Percentiles rank a stretch among this genome's conserved stretches.
Conservation (phyloP, 2,797 vertebrate species). For the Trachops cirrhosus region DNA sequence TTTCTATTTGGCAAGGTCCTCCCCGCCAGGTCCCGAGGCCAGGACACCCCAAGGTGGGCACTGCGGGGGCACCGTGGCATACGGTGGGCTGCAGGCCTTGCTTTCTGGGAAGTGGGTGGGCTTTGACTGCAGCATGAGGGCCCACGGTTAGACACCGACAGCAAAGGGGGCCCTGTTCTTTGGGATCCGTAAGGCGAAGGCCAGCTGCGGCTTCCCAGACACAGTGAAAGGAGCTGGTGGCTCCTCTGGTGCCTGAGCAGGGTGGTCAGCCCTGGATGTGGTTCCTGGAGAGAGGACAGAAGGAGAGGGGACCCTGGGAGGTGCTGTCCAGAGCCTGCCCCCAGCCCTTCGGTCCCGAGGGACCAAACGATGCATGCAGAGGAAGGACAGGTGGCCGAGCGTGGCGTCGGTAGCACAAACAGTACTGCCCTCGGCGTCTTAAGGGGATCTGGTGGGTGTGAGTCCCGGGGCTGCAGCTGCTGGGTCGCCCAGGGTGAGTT, state of each 20-base stretch:
- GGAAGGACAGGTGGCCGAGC: not conserved
- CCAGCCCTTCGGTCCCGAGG: not conserved
- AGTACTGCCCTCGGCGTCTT: rapidly evolving
- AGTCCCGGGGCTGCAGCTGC: not conserved
- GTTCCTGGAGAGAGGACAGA: not conserved
- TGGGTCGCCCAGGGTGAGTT: not conserved
- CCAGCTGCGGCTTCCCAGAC: not conserved
- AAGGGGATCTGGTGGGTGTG: not conserved
- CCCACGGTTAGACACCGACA: not conserved
- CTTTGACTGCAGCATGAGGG: not conserved
- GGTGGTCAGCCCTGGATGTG: not conserved
- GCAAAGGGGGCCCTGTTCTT: not conserved
- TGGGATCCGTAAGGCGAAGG: not conserved
- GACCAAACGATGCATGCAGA: not conserved
- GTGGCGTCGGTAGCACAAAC: rapidly evolving
- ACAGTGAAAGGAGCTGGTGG: not conserved
- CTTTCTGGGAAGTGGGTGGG: not conserved
- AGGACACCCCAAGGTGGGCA: not conserved
- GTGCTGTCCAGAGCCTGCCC: not conserved
- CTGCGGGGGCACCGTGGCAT: not conserved
- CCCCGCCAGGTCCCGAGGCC: not conserved
- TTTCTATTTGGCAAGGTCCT: not conserved
- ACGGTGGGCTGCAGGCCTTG: not conserved
- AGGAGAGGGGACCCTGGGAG: not conserved
- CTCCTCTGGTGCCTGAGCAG: not conserved